phyloP scores from a whole-genome alignment of 2,888 invertebrate genomes.

The Petrophora chlorosata region DNA sequence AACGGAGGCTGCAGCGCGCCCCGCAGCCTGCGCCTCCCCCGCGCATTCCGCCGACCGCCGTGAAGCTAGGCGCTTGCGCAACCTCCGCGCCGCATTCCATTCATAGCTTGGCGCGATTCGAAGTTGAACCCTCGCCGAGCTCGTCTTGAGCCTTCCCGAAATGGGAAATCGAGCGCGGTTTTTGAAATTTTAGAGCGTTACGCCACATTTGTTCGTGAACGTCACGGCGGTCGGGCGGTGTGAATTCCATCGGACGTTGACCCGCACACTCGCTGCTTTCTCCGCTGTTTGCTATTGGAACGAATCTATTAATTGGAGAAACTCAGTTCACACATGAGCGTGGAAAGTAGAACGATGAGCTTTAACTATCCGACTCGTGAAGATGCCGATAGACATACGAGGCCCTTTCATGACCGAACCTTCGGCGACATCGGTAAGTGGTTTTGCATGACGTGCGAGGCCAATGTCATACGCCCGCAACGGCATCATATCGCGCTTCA shows the following conservation, averaged over 20 bases:
- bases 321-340: slow-evolving; percentile 82
- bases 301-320: slow-evolving; percentile 84
- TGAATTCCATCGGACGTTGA: slow-evolving; percentile 79
- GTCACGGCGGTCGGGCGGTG: slow-evolving; percentile 75
- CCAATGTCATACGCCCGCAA: no score
- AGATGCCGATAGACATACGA: slow-evolving; percentile 30
- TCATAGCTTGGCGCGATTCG: slow-evolving; percentile 71
- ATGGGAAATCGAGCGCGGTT: slow-evolving; percentile 68
- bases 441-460: neutral
- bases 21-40: slow-evolving; percentile 50
- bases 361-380: slow-evolving; percentile 47
- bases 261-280: slow-evolving; percentile 77
- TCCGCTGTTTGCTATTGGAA: slow-evolving; percentile 82
- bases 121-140: slow-evolving; percentile 35
- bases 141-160: slow-evolving; percentile 60
- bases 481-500: neutral
- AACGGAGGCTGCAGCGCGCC: slow-evolving; percentile 69
- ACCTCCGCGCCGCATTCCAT: slow-evolving; percentile 80
- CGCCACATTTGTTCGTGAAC: slow-evolving; percentile 79
- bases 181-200: slow-evolving; percentile 79
- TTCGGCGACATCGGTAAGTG: slow-evolving; percentile 2
- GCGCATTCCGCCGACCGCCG: slow-evolving; percentile 64
- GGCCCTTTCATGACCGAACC: slow-evolving; percentile 31
- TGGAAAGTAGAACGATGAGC: slow-evolving; percentile 77
- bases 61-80: slow-evolving; percentile 75